Conservation (phyloP, 2,797 vertebrate genomes). For the Enteromius fasciolatus region DNA sequence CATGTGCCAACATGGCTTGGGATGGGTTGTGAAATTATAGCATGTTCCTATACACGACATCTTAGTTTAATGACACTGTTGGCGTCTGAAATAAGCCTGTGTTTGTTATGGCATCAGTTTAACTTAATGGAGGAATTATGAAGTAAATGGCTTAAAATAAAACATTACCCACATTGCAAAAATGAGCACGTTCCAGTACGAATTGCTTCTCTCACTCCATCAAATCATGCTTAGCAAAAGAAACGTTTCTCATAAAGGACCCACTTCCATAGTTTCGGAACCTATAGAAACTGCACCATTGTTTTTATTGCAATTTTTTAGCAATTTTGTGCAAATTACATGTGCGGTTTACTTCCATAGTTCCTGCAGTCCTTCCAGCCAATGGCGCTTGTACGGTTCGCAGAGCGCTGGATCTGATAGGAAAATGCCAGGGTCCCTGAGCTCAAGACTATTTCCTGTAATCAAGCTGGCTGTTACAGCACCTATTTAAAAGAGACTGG, state of each 20-base stretch:
- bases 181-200: constrained; percentile 15
- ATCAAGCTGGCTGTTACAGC: constrained; percentile 44
- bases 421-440: constrained; percentile 30
- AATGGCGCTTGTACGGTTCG: constrained; percentile 40
- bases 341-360: constrained; percentile 3
- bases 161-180: constrained; percentile 14
- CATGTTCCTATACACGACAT: background rate
- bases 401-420: constrained; percentile 50
- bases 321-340: constrained; percentile 20
- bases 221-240: background rate
- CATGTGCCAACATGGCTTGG: background rate
- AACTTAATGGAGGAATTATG: constrained; percentile 33
- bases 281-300: background rate
- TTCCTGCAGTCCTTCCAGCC: constrained; percentile 41
- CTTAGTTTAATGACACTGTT: constrained; percentile 18
- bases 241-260: background rate
- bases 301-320: constrained; percentile 19
- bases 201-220: background rate
- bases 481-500: background rate
- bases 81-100: constrained; percentile 28
- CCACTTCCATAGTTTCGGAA: background rate
- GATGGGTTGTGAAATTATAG: constrained; percentile 5
- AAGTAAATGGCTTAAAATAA: constrained; percentile 27
- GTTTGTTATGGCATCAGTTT: constrained; percentile 43
- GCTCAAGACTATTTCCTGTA: constrained; percentile 51